Percentiles rank a stretch among this genome's conserved stretches.
phyloP scores from a whole-genome alignment of 2,113 vertebrate species.

The Phylloscopus trochiloides region DNA sequence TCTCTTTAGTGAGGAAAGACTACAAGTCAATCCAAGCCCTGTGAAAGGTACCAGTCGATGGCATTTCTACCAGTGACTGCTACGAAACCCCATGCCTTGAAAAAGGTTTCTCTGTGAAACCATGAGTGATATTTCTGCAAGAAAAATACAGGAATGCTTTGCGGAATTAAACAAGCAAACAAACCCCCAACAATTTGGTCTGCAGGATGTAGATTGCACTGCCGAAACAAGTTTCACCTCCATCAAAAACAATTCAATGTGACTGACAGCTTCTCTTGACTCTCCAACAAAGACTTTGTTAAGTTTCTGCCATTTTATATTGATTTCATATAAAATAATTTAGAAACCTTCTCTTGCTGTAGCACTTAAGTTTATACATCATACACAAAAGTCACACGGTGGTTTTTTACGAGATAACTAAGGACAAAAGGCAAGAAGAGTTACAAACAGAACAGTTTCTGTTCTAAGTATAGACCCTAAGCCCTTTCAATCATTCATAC shows the following conservation, averaged over 20 bases:
- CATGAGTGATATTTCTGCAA: neutral
- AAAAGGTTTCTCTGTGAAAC: neutral
- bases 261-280: conserved; percentile 25
- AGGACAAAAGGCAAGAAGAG: neutral
- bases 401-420: neutral
- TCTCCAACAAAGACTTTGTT: conserved; percentile 36
- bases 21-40: neutral
- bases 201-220: conserved; percentile 26
- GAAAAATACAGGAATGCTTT: conserved; percentile 28
- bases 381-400: neutral
- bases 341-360: neutral
- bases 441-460: neutral
- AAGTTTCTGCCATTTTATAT: conserved; percentile 24
- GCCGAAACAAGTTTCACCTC: conserved; percentile 40
- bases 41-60: neutral
- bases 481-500: neutral
- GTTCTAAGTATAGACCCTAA: neutral
- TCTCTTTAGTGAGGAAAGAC: neutral
- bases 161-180: neutral
- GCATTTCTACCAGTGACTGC: neutral
- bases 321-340: conserved; percentile 4
- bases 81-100: neutral
- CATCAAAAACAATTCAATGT: conserved; percentile 31
- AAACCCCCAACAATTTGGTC: neutral
- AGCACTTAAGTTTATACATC: neutral